A percentile compares a stretch with the other conserved stretches of the same genome.
Evolutionary conservation across 1,140 invertebrate genomes (phyloP).

Genomic region (Antheraea pernyi): DNA sequence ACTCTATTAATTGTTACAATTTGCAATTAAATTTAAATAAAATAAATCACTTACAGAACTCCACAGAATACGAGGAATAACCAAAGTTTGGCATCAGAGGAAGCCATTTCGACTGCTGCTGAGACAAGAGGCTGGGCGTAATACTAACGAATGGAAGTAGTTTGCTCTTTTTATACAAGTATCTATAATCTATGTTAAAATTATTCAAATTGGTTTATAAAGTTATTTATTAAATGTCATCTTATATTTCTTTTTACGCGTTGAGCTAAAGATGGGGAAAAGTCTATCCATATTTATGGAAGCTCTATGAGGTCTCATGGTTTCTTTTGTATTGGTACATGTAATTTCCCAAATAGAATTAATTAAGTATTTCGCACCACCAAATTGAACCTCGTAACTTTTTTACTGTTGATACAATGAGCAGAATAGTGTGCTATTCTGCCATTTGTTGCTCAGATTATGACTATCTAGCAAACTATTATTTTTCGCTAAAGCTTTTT

Average conservation of each 20-base stretch:
- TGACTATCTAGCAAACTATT: too few species aligned
- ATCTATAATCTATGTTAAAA: neutral
- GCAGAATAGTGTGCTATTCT: too few species aligned
- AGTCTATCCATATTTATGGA: neutral
- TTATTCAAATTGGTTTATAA: neutral
- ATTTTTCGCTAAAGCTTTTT: too few species aligned
- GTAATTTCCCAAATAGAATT: too few species aligned
- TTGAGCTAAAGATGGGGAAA: too few species aligned
- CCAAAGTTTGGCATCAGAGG: neutral
- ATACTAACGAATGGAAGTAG: neutral
- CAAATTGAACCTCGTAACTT: too few species aligned
- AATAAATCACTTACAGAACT: neutral
- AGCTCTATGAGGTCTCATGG: too few species aligned
- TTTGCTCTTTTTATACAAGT: neutral
- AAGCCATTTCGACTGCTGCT: neutral
- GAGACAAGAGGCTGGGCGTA: neutral
- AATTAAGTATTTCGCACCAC: too few species aligned
- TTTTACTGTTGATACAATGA: too few species aligned
- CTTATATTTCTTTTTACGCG: neutral
- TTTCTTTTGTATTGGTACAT: neutral
- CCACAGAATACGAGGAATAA: neutral
- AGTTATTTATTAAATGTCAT: neutral
- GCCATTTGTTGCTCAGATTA: too few species aligned
- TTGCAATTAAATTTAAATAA: too few species aligned
- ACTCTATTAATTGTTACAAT: too few species aligned